Evolutionary conservation across 2,113 vertebrate species (phyloP).

Genomic region (Leiothrix lutea): DNA sequence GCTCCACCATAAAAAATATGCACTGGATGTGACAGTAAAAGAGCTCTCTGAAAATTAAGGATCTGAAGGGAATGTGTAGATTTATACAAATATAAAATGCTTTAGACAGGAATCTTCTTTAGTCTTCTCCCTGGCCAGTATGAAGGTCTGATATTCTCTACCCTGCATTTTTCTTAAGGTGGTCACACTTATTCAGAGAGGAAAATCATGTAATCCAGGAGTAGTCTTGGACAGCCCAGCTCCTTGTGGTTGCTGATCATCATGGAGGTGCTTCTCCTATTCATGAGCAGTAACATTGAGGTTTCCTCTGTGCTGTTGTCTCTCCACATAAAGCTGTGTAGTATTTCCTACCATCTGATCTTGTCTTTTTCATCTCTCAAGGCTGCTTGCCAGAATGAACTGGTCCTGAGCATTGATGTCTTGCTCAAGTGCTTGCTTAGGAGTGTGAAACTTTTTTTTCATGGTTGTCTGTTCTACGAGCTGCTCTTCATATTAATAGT

Average conservation of each 20-base stretch:
- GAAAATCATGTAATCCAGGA: rapidly evolving
- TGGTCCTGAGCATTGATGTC: neutral
- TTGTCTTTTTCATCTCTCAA: neutral
- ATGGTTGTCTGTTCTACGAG: neutral
- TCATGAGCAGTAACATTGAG: neutral
- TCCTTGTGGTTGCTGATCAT: neutral
- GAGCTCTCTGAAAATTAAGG: neutral
- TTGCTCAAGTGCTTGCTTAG: neutral
- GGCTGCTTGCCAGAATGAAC: neutral
- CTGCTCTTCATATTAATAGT: neutral
- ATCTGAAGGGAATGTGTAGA: neutral
- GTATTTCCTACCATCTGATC: neutral
- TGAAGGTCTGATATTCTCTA: neutral
- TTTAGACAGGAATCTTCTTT: neutral
- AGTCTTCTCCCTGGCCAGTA: neutral
- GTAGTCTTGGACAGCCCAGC: neutral
- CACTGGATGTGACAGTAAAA: neutral
- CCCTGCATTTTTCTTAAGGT: neutral
- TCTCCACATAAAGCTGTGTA: neutral
- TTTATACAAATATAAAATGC: neutral
- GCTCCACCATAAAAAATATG: neutral
- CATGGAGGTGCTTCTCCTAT: neutral
- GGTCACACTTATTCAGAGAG: neutral
- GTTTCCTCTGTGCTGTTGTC: neutral
- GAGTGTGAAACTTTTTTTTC: neutral